phyloP scores from a whole-genome alignment of 2,888 invertebrate genomes.

The Drosophila barbarae region DNA sequence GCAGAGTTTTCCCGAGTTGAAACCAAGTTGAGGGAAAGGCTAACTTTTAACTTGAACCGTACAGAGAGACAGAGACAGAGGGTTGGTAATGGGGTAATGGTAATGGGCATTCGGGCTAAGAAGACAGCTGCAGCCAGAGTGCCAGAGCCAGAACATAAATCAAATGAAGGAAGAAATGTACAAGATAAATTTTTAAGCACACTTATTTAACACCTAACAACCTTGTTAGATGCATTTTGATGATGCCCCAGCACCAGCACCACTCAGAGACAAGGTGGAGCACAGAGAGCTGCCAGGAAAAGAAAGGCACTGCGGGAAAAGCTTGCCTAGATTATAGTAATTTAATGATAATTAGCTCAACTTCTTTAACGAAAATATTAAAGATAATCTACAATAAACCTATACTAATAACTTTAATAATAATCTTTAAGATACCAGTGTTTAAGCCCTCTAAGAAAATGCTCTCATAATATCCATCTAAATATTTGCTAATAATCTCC shows the following conservation, averaged over 20 bases:
- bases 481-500: neutral
- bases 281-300: slow-evolving; percentile 13
- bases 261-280: slow-evolving; percentile 61
- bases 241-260: slow-evolving; percentile 52
- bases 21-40: slow-evolving; percentile 56
- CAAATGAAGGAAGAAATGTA: slow-evolving; percentile 74
- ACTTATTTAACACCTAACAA: slow-evolving; percentile 77
- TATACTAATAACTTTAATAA: neutral
- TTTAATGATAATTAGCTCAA: neutral
- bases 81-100: slow-evolving; percentile 14
- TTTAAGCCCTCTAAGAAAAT: neutral
- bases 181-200: slow-evolving; percentile 77
- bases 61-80: neutral
- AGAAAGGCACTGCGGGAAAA: slow-evolving; percentile 12
- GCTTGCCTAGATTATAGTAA: neutral
- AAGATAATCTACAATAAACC: neutral
- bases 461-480: neutral
- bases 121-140: slow-evolving; percentile 39
- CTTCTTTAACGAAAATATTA: neutral
- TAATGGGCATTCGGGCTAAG: slow-evolving; percentile 33
- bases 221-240: slow-evolving; percentile 75
- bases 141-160: slow-evolving; percentile 64
- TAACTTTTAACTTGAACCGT: slow-evolving; percentile 32
- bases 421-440: neutral
- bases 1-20: slow-evolving; percentile 3